Conservation (phyloP, 2,113 vertebrate genomes). For the Stigmatopora argus region DNA sequence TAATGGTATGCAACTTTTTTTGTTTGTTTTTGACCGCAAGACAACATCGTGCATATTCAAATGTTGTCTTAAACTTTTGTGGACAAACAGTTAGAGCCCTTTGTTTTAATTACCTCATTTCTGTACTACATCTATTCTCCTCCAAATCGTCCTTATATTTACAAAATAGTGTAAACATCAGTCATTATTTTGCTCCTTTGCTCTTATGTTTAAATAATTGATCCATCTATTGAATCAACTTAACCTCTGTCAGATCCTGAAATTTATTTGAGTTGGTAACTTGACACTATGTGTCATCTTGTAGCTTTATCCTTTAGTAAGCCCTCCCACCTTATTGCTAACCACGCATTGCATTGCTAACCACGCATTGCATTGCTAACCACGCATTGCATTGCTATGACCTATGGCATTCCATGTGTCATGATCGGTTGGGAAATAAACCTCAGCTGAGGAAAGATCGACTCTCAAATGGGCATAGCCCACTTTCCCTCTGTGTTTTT, state of each 20-base stretch:
- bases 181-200: background rate
- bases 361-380: too few relatives aligned
- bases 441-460: slow-evolving; percentile 9
- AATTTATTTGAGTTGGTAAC: background rate
- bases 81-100: background rate
- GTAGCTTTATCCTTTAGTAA: slow-evolving; percentile 11
- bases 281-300: slow-evolving; percentile 11
- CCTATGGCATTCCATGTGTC: slow-evolving; percentile 46
- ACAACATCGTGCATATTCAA: background rate
- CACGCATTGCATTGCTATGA: slow-evolving; percentile 10
- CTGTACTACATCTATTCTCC: background rate
- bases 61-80: background rate
- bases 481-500: slow-evolving; percentile 17
- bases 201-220: background rate
- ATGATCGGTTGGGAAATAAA: slow-evolving; percentile 23
- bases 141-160: background rate
- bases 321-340: background rate
- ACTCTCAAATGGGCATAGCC: slow-evolving; percentile 6
- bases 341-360: slow-evolving; percentile 3
- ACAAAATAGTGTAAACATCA: background rate
- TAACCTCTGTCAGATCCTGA: background rate
- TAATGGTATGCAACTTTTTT: background rate
- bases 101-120: background rate
- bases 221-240: background rate
- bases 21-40: background rate